Conservation (phyloP, 2,113 vertebrate species). For the Prunella himalayana region DNA sequence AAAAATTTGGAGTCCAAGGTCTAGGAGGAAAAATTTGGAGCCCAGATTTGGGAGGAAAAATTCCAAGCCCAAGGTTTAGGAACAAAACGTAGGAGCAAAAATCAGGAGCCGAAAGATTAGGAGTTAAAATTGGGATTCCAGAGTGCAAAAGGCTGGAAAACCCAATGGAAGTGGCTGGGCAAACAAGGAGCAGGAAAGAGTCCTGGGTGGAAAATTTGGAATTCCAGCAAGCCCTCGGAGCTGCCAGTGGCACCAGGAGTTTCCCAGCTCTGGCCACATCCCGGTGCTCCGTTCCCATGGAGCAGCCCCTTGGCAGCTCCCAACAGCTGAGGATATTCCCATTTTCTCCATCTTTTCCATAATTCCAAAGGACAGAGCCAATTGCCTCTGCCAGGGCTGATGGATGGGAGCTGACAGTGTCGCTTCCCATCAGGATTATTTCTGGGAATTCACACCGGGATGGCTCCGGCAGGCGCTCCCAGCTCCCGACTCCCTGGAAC, state of each 20-base stretch:
- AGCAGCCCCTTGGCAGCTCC: not conserved
- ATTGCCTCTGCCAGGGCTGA: not conserved
- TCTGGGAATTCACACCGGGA: not conserved
- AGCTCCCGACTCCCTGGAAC: not conserved
- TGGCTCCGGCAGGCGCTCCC: not conserved
- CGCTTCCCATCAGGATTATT: not conserved
- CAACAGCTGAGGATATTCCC: not conserved
- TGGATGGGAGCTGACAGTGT: not conserved
- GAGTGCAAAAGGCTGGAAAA: not conserved
- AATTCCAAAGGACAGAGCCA: not conserved
- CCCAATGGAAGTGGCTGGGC: not conserved
- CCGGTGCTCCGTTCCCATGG: not conserved
- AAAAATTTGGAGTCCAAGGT: not conserved
- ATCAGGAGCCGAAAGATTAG: not conserved
- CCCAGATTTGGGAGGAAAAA: not conserved
- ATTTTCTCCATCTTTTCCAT: not conserved
- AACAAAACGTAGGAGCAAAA: not conserved
- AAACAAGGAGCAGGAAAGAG: not conserved
- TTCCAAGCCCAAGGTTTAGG: too few species aligned
- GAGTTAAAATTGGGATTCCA: not conserved
- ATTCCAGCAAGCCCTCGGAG: rapidly evolving
- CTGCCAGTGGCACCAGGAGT: not conserved
- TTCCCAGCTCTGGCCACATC: not conserved
- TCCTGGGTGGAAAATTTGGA: rapidly evolving
- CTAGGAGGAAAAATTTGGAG: not conserved